Base-by-base conservation (phyloP, 2,797 vertebrate species). In the Cichlasoma orientale region DNA sequence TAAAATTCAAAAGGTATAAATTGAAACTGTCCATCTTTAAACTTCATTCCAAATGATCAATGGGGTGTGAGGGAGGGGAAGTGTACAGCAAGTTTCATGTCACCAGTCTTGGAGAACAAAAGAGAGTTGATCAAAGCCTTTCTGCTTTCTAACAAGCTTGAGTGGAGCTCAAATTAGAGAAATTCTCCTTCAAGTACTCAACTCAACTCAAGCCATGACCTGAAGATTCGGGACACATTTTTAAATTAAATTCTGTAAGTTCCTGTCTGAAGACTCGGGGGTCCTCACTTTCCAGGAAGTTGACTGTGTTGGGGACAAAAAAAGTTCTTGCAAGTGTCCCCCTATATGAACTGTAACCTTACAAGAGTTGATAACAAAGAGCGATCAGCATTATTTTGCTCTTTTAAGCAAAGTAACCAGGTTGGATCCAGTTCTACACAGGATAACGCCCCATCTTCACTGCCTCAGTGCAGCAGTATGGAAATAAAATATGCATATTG, bases 91-190 rank as follows among this genome's bases (percentile, higher is more conserved):
- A 71, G 58, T 80, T 87, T 74, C 44, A 74, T 78, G 79, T 79
- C 69, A 29, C 56, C 33, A 13, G 61, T 57, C 70, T 72, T 38
- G 16, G 66, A 86, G 82, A 88, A 86, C 83, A 87, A 86, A 90
- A 70, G 33, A 13, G 9, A n/a, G 47, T 29, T 25, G 56, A 88
- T 88, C 77, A 82, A 86, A 89, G 71, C 38, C 11, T 23, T 23
- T n/a, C 55, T 4, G 7, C 50, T 55, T 11, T 75, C 66, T 69
- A 57, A 59, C 23, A 56, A 74, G 53, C 13, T 53, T 16, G 25
- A 75, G 75, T 53, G 47, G 33, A 44, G 75, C 55, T 81, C 25
- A 74, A 53, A 84, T 79, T 72, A 79, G 29, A 79, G 23, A 58
- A 59, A 76, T 6, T 36, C 59, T 77, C 68, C 71, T 57, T 79